Evolutionary conservation across 2,888 invertebrate species (phyloP).

Genomic region (Panopea generosa): DNA sequence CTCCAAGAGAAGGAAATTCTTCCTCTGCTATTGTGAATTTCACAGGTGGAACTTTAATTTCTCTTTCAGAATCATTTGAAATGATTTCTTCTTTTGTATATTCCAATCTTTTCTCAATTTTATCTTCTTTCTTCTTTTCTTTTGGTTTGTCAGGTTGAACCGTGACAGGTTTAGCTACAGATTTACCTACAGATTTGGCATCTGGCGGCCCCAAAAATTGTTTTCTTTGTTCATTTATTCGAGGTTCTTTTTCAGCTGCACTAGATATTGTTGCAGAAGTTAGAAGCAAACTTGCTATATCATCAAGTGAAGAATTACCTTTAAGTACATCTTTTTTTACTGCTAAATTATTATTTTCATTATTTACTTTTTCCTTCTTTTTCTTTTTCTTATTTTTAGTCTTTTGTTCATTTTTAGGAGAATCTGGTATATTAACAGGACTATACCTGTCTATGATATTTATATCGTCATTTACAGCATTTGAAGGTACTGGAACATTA

Average conservation of each 20-base stretch:
- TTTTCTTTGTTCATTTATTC: slow-evolving; percentile 5
- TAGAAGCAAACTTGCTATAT: slow-evolving; percentile 62
- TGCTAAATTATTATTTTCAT: too few relatives aligned
- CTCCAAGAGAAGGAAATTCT: slow-evolving; percentile 57
- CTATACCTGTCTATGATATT: slow-evolving; percentile 48
- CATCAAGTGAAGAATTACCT: slow-evolving; percentile 63
- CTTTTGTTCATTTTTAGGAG: slow-evolving; percentile 33
- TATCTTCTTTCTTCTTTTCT: slow-evolving; percentile 43
- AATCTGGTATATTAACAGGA: slow-evolving; percentile 54
- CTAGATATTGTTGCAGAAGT: slow-evolving; percentile 22
- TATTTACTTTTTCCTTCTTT: slow-evolving; percentile 77
- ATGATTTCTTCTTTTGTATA: background rate
- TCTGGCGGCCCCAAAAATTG: too few relatives aligned
- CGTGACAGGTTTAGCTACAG: background rate
- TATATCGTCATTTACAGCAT: background rate
- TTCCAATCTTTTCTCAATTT: slow-evolving; percentile 44
- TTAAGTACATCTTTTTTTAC: slow-evolving; percentile 30
- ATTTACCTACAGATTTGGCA: too few relatives aligned
- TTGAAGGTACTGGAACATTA: slow-evolving; percentile 44
- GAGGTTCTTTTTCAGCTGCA: background rate
- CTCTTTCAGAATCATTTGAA: background rate
- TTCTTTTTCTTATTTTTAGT: slow-evolving; percentile 78
- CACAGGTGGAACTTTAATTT: slow-evolving; percentile 13
- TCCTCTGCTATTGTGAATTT: slow-evolving; percentile 44
- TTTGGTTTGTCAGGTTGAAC: slow-evolving; percentile 16